phyloP scores from a whole-genome alignment of 2,113 vertebrate genomes.

The Dipodomys stephensi region DNA sequence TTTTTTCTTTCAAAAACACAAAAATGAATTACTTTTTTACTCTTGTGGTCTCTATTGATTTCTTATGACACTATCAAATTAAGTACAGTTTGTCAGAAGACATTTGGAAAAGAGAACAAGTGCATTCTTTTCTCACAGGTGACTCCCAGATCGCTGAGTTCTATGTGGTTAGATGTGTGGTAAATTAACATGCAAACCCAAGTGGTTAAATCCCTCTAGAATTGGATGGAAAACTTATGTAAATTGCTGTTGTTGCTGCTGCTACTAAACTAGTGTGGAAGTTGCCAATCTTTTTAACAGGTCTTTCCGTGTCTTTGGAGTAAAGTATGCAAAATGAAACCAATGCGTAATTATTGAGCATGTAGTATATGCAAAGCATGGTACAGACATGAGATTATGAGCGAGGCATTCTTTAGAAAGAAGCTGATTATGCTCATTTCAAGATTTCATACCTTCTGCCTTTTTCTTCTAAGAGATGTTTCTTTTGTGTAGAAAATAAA shows the following conservation, averaged over 20 bases:
- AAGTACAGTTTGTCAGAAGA: constrained; percentile 47
- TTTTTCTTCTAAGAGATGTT: neutral
- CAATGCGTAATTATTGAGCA: neutral
- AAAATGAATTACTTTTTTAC: constrained; percentile 47
- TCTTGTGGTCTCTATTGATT: constrained; percentile 16
- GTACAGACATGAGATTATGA: neutral
- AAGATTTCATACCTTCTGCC: neutral
- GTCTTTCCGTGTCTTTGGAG: neutral
- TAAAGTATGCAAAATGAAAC: constrained; percentile 32
- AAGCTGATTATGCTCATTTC: neutral
- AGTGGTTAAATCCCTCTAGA: constrained; percentile 71
- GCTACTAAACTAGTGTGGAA: neutral
- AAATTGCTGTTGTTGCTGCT: constrained; percentile 49
- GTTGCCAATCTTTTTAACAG: constrained; percentile 22
- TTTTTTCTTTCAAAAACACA: neutral
- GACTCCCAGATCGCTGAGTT: constrained; percentile 41
- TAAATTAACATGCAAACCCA: constrained; percentile 67
- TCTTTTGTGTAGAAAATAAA: constrained; percentile 16
- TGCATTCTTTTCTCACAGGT: constrained; percentile 40
- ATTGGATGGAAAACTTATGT: constrained; percentile 56
- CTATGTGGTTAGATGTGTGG: constrained; percentile 33
- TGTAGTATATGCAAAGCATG: neutral
- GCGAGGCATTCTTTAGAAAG: neutral
- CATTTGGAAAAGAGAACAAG: constrained; percentile 49
- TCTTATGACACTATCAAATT: constrained; percentile 37